Evolutionary conservation across 2,888 invertebrate genomes (phyloP), one percentile per base, ranked within the genome.

Genomic region (Oscheius sp.): DNA sequence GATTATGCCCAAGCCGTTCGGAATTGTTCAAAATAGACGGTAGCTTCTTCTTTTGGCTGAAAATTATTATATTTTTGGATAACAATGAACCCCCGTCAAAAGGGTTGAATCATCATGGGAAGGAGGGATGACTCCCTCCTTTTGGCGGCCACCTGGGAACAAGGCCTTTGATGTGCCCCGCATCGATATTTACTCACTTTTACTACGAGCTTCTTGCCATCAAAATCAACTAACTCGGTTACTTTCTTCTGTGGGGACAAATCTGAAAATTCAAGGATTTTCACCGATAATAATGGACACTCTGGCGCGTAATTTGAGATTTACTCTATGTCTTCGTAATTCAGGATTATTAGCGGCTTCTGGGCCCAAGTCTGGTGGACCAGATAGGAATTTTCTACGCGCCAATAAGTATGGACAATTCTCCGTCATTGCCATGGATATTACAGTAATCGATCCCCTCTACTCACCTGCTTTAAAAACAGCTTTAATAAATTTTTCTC

Each of bases 21-120:
- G 56, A 72, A 59, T 43, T 72, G 72, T 18, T 72, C 58, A 46
- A 72, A 72, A 56, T 72, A 72, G 29, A 56, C 56, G 66, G 64
- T 29, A 16, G 66, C 43, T 46, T 72, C 72, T 35, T 66, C 66
- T n/a, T 45, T 25, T 9, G 64, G 55, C 72, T 72, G 55, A 66
- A 72, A 64, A 49, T 16, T 18, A 13, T 21, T 9, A 29, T 18
- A 58, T 2, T 25, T 58, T 9, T n/a, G 27, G 35, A 12, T 9
- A 23, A 1, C 23, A 29, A 16, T 23, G 27, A 29, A 29, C 25
- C 27, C 3, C 27, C 23, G 58, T 16, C 21, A 23, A 3, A 2
- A 2, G 2, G 35, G 59, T 41, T 45, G 45, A n/a, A 18, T 61
- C 61, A 61, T 1, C 25, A 6, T 41, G 61, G 61, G 61, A 41